Base-by-base conservation (phyloP, 2,797 vertebrate species). In the Scyliorhinus canicula region DNA sequence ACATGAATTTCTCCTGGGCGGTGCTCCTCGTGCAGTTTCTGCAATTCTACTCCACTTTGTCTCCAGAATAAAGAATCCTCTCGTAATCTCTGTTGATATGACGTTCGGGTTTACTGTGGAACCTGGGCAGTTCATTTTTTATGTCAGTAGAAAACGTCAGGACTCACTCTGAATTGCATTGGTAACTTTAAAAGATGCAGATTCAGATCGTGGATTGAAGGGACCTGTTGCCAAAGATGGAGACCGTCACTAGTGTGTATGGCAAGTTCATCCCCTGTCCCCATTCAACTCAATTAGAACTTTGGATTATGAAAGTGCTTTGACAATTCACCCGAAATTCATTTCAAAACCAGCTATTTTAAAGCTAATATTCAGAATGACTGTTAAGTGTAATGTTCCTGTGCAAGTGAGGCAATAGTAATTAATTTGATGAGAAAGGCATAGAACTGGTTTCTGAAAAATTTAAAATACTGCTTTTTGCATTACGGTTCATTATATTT, bases 321-420 rank as follows among this genome's bases (percentile, higher is more conserved):
- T 91, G 35, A 16, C 57, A 91, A 91, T 91, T 63, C 55, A 63
- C 63, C n/a, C 55, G 40, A 91, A 91, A 91, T 91, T 63, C 60
- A 91, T 91, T 60, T 63, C 63, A 91, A 91, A 91, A n/a, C n/a
- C 55, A 40, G 55, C 19, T 40, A 35, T 63, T 40, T 91, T 60
- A 6, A 91, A 63, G 57, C 57, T 63, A 40, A 91, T 91, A 35
- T 40, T 91, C 88, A 91, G n/a, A 91, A 91, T 91, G 88, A 40
- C 88, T 40, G 1, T 12, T n/a, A 40, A 90, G 55, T 90, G n/a
- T 40, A 40, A 91, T 63, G 88, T 40, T 35, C 57, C 19, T 40
- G 3, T 91, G 35, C 88, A 91, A 0, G 6, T 2, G n/a, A 19
- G 57, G 3, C 35, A 63, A 91, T 26, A 91, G 35, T 63, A 35